Evolutionary conservation across 2,113 vertebrate species (phyloP), one percentile per base, ranked within the genome.

Genomic region (Serinus canaria): DNA sequence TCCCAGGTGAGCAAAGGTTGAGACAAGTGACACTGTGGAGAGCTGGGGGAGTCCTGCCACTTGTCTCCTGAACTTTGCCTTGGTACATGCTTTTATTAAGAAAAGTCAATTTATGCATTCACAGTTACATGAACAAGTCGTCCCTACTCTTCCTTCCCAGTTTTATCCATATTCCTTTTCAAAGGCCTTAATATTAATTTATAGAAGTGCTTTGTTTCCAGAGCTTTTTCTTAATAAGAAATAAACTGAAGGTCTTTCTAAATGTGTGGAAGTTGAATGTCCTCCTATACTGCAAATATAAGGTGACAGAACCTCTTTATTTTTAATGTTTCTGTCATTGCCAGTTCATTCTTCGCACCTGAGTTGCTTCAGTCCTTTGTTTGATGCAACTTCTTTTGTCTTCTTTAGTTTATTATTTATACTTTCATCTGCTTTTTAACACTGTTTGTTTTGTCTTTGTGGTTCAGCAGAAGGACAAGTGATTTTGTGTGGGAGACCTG

Each of bases 151-250:
- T 85, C 52, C 31, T 73, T 16, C 27, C 37, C 7, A 2, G 21
- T 84, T 76, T 47, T n/a, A 87, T 19, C 64, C 1, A 0, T 59
- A 44, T 2, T 41, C 5, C 16, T 59, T 64, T 87, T 75, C 3
- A 1, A 84, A 94, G 69, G 43, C 46, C 56, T 93, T 89, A 75
- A 94, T 92, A 89, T 21, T 91, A 92, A 92, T 93, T 94, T 50
- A 63, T 78, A 0, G 2, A 56, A 95, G 44, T 64, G 64, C 87
- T 94, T 94, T 67, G 49, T 89, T 87, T 83, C 52, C 67, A 80
- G 52, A 74, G 70, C 44, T 64, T 64, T 82, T 87, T 55, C 56
- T 41, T 75, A 70, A 33, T 12, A 25, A 52, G 58, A 66, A 91
- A 33, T 64, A 66, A 68, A 58, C 43, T 44, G 35, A 63, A 81